Conservation (phyloP, 2,888 invertebrate species). For the Chymomyza amoena region DNA sequence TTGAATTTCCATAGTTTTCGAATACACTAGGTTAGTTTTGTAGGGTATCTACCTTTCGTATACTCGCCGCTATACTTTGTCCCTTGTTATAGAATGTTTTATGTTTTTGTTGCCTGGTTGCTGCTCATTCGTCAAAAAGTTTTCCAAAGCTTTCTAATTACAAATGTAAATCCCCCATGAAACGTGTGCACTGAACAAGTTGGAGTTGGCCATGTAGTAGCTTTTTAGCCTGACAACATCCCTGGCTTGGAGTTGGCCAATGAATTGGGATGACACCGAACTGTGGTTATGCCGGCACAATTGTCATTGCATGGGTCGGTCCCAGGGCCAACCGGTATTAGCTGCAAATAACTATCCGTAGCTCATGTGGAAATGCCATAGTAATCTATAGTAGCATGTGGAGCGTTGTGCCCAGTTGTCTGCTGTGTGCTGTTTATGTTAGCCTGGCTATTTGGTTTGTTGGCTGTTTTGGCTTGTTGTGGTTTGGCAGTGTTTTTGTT, state of each 20-base stretch:
- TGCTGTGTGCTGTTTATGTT: constrained; percentile 24
- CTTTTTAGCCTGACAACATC: background rate
- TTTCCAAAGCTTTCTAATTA: constrained; percentile 72
- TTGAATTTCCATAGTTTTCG: no score
- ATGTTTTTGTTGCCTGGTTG: constrained; percentile 20
- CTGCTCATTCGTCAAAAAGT: constrained; percentile 58
- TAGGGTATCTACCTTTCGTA: background rate
- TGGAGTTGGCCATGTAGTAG: constrained; percentile 30
- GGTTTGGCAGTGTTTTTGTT: constrained; percentile 25
- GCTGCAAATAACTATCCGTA: constrained; percentile 48
- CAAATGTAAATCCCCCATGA: constrained; percentile 73
- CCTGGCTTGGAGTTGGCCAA: background rate
- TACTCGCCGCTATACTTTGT: background rate
- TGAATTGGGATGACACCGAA: constrained; percentile 12
- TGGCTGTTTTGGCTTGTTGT: constrained; percentile 15
- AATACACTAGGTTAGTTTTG: background rate
- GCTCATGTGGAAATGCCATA: constrained; percentile 12
- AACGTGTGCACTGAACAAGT: constrained; percentile 32
- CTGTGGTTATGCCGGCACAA: constrained; percentile 43
- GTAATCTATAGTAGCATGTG: background rate
- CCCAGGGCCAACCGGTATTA: constrained; percentile 36
- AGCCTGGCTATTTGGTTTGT: background rate
- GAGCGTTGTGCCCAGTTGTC: constrained; percentile 19
- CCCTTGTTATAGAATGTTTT: constrained; percentile 7
- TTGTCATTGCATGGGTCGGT: constrained; percentile 42